Evolutionary conservation across 2,113 vertebrate genomes (phyloP), one percentile per base, ranked within the genome.

Genomic region (Crotalus horridus): DNA sequence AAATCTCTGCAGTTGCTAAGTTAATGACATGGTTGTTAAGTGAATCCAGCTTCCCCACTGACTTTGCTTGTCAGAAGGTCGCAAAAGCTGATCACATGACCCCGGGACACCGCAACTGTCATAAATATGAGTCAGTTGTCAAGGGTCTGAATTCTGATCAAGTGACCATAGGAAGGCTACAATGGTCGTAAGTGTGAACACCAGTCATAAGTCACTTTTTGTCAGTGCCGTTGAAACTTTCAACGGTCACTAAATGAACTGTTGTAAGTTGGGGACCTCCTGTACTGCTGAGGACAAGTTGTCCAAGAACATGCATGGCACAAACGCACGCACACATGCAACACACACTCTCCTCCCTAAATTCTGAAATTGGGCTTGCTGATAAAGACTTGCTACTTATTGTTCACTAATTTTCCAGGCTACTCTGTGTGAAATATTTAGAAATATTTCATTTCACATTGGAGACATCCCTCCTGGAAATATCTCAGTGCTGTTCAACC

Each of bases 251-350:
- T 59, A 24, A 59, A 59, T 59, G 58, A 59, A 24, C 58, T 24
- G 23, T 9, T 59, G 58, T 24, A 59, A 24, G 21, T 24, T 8
- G 8, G 26, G 58, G 58, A 7, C 58, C 7, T 24, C 23, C 7
- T 59, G 56, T 2, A 64, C 3, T 64, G 26, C 61, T 64, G 61
- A n/a, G 26, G 26, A 64, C 61, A 64, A 13, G 61, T n/a, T 64
- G 3, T 12, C 26, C 11, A 64, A n/a, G 26, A 29, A 64, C 26
- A n/a, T 69, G 4, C 17, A 12, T 21, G 20, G 4, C 13, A 15
- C 29, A 0, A 12, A 2, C 4, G 1, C 56, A 58, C 3, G 1
- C n/a, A 6, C 29, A 0, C 29, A 1, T 4, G 2, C 64, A 15
- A 15, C 29, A 6, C 29, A 13, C n/a, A n/a, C 29, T 2, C 64